These are phyloP conservation scores for Noturus placidus DNA, from an alignment of 2,113 vertebrate species.

Conservation along the genomic window DNA sequence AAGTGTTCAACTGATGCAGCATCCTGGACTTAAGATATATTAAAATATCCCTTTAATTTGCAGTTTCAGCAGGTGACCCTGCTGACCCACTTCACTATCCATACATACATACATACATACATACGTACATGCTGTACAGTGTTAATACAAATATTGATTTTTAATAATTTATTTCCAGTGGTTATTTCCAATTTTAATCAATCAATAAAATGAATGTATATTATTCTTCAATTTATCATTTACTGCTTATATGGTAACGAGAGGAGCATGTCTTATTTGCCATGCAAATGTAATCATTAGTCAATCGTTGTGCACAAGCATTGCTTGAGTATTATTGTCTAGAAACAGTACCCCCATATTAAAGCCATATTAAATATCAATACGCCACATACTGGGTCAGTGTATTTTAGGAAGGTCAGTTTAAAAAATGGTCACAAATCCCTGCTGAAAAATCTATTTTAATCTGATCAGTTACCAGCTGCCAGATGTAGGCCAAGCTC, in stretches of 20 bases:
- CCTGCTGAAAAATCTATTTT: not conserved
- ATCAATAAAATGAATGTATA: not conserved
- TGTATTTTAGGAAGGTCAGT: not conserved
- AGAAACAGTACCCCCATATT: not conserved
- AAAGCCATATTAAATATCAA: not conserved
- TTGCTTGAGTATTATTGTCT: not conserved
- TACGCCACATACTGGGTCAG: not conserved
- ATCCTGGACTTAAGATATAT: conserved; percentile 21
- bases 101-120: not conserved
- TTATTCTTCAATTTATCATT: not conserved
- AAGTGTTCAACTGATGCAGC: conserved; percentile 8
- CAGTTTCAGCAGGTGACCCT: not conserved
- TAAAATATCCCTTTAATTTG: conserved; percentile 22
- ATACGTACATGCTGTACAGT: too few species aligned
- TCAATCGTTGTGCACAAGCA: not conserved
- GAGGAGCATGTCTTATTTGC: not conserved
- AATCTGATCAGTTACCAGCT: not conserved
- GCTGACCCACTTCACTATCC: not conserved
- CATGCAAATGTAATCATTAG: not conserved
- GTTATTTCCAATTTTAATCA: not conserved
- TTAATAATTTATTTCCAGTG: not conserved
- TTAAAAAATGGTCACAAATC: not conserved
- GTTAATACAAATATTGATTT: too few species aligned
- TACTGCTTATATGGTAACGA: not conserved
- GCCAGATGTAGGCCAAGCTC: not conserved